These are phyloP conservation scores for Cricetomys ansorgei DNA, from an alignment of 2,113 vertebrate genomes.

Conservation along the genomic window DNA sequence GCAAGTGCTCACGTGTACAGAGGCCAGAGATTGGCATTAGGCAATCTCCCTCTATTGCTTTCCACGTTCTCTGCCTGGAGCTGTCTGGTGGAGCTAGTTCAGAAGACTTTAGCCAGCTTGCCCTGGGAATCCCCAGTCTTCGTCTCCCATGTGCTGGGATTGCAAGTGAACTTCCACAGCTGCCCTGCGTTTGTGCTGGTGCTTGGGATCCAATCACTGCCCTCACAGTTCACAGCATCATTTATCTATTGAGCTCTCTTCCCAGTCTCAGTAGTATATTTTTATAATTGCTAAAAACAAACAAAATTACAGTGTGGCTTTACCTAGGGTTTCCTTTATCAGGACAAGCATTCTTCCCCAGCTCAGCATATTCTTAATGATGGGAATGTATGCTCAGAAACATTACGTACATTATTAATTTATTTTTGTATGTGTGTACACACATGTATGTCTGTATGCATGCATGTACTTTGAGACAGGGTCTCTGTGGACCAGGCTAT, in stretches of 20 bases:
- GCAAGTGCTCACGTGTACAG: background rate
- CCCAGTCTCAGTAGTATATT: background rate
- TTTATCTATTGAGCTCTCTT: background rate
- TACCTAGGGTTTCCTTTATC: background rate
- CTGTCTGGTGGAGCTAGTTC: background rate
- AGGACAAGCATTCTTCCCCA: background rate
- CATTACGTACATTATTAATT: slow-evolving; percentile 46
- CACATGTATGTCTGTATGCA: background rate
- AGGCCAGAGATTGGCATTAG: background rate
- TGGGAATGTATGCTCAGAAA: slow-evolving; percentile 53
- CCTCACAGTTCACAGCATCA: background rate
- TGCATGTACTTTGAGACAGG: background rate
- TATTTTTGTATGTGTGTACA: background rate
- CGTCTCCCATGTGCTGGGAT: background rate
- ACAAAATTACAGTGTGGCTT: background rate
- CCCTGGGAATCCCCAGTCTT: background rate
- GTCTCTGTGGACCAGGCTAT: background rate
- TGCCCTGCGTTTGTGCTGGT: background rate
- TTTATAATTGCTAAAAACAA: slow-evolving; percentile 14
- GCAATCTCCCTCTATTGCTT: background rate
- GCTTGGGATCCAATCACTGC: background rate
- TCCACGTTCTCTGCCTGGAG: background rate
- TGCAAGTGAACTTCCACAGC: background rate
- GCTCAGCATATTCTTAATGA: slow-evolving; percentile 22
- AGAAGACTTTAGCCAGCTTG: background rate